Percentiles rank a stretch among this genome's conserved stretches.
phyloP scores from a whole-genome alignment of 2,797 vertebrate species.

The Gallinago stenura region DNA sequence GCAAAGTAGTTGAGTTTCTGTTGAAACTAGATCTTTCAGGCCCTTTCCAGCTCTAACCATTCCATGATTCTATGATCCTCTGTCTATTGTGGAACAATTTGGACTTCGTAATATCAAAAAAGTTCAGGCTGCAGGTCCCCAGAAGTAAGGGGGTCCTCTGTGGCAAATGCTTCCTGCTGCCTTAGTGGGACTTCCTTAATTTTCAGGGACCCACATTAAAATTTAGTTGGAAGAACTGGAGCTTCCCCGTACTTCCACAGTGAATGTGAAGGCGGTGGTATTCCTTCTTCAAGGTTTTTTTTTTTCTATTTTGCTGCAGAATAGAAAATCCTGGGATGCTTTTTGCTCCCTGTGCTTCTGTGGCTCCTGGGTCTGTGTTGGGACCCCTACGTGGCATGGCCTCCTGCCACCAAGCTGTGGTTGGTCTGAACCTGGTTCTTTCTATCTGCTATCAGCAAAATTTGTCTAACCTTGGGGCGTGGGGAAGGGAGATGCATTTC shows the following conservation, averaged over 20 bases:
- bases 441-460: accelerated
- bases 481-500: neutral
- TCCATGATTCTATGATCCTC: neutral
- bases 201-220: neutral
- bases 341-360: accelerated
- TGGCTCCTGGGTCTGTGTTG: neutral
- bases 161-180: neutral
- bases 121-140: neutral
- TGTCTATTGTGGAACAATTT: neutral
- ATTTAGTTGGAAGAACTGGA: neutral
- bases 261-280: neutral
- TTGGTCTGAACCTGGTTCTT: accelerated
- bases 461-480: accelerated
- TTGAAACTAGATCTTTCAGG: neutral
- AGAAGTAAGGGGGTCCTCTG: neutral
- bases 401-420: neutral
- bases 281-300: neutral
- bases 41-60: neutral
- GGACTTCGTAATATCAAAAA: neutral
- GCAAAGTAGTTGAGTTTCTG: neutral
- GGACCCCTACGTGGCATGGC: accelerated
- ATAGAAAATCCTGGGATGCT: accelerated
- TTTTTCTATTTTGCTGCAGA: neutral
- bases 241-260: neutral
- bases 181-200: neutral